Percentiles rank a stretch among this genome's conserved stretches.
These are phyloP conservation scores for Calephelis virginiensis DNA, from an alignment of 1,140 invertebrate genomes.

Conservation along the genomic window DNA sequence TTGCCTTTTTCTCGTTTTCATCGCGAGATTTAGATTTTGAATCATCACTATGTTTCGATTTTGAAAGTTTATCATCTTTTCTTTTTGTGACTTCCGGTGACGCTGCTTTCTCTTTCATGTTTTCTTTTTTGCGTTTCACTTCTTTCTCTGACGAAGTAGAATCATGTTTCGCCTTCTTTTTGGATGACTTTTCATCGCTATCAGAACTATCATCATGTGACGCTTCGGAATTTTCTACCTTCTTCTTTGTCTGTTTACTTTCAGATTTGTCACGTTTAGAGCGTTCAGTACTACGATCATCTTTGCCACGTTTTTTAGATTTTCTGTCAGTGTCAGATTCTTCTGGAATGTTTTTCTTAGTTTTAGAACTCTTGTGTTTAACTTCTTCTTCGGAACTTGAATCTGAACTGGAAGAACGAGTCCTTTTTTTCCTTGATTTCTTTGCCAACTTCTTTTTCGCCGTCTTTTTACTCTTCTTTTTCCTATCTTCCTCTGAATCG, in stretches of 20 bases:
- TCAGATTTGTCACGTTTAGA: conserved; percentile 56
- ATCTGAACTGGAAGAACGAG: conserved; percentile 77
- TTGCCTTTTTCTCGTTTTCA: conserved; percentile 66
- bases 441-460: conserved; percentile 73
- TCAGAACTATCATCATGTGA: conserved; percentile 72
- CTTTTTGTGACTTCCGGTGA: conserved; percentile 56
- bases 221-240: conserved; percentile 67
- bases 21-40: conserved; percentile 54
- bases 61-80: conserved; percentile 53
- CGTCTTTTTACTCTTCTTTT: conserved; percentile 79
- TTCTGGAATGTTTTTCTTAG: conserved; percentile 72
- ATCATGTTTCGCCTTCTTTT: conserved; percentile 67
- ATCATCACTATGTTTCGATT: conserved; percentile 57
- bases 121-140: conserved; percentile 58
- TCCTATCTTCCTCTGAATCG: conserved; percentile 81
- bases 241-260: conserved; percentile 60
- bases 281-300: conserved; percentile 46
- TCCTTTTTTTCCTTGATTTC: conserved; percentile 73
- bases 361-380: conserved; percentile 76
- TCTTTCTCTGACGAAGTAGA: conserved; percentile 73
- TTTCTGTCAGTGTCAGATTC: conserved; percentile 69
- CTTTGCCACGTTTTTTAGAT: conserved; percentile 63
- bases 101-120: conserved; percentile 51
- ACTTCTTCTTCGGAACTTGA: conserved; percentile 82
- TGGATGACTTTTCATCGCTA: conserved; percentile 63